phyloP scores from a whole-genome alignment of 2,797 vertebrate species.

The Parauchenoglanis ngamensis region DNA sequence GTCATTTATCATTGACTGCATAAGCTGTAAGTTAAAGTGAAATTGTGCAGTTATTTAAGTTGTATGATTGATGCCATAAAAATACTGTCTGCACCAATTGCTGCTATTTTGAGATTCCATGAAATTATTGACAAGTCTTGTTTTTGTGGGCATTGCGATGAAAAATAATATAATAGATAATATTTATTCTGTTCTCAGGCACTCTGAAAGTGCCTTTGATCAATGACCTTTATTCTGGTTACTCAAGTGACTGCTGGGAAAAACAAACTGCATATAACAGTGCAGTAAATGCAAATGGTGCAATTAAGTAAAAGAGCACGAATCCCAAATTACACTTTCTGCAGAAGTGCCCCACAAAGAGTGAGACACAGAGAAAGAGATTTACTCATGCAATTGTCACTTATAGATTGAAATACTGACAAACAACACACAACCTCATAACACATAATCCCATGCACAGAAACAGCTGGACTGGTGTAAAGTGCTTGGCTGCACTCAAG shows the following conservation, averaged over 20 bases:
- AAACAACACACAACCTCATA: not conserved
- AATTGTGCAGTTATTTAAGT: constrained; percentile 27
- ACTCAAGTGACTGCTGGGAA: constrained; percentile 61
- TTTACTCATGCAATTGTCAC: constrained; percentile 25
- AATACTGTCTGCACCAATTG: not conserved
- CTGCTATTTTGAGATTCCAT: constrained; percentile 24
- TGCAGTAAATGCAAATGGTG: constrained; percentile 61
- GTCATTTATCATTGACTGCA: constrained; percentile 37
- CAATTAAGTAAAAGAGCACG: constrained; percentile 62
- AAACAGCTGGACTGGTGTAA: constrained; percentile 42
- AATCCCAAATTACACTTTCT: constrained; percentile 35
- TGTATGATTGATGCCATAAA: not conserved
- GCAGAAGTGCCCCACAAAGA: constrained; percentile 20
- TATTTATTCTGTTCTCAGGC: constrained; percentile 22
- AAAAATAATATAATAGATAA: constrained; percentile 34
- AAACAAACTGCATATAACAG: constrained; percentile 62
- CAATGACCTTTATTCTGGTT: constrained; percentile 61
- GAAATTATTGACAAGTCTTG: constrained; percentile 17
- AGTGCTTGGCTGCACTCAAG: constrained; percentile 33
- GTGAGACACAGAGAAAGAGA: not conserved
- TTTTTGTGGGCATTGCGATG: constrained; percentile 18
- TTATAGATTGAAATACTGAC: constrained; percentile 1
- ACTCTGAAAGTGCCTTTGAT: constrained; percentile 59
- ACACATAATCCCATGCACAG: constrained; percentile 27
- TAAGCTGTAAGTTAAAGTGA: not conserved